phyloP scores from a whole-genome alignment of 2,888 invertebrate species.

The Agrilus mali region DNA sequence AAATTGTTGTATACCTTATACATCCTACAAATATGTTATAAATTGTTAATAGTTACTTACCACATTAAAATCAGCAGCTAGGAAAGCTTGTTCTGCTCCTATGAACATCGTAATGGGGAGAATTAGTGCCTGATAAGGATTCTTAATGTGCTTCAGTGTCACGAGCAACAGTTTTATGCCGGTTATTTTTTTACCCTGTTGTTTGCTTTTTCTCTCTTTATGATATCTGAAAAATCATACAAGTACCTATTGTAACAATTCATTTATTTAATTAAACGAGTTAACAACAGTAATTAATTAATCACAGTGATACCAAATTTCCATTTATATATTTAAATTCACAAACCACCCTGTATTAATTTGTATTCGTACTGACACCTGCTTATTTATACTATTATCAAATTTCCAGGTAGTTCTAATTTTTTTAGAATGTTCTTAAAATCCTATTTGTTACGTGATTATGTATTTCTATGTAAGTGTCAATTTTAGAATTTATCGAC shows the following conservation, averaged over 20 bases:
- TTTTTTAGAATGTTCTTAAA: too few relatives aligned
- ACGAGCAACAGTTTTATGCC: slow-evolving; percentile 58
- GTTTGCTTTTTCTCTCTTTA: slow-evolving; percentile 42
- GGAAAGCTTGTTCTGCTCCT: slow-evolving; percentile 86
- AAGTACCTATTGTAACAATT: neutral
- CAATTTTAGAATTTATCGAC: too few relatives aligned
- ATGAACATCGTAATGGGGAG: slow-evolving; percentile 88
- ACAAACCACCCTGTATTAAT: too few relatives aligned
- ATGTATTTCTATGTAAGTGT: too few relatives aligned
- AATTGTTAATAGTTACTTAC: slow-evolving; percentile 37
- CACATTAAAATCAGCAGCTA: slow-evolving; percentile 72
- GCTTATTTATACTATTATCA: too few relatives aligned
- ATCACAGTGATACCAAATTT: too few relatives aligned
- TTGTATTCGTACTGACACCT: too few relatives aligned
- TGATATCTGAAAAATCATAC: slow-evolving; percentile 39
- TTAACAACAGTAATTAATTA: too few relatives aligned
- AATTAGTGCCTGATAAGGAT: slow-evolving; percentile 70
- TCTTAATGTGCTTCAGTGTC: slow-evolving; percentile 62
- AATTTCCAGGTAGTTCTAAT: too few relatives aligned
- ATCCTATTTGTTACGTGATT: too few relatives aligned
- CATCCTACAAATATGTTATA: slow-evolving; percentile 6
- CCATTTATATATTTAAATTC: too few relatives aligned
- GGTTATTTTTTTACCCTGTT: slow-evolving; percentile 41
- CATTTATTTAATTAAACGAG: neutral
- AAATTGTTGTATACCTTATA: too few relatives aligned